Evolutionary conservation across 2,113 vertebrate genomes (phyloP).

Genomic region (Austrofundulus limnaeus): DNA sequence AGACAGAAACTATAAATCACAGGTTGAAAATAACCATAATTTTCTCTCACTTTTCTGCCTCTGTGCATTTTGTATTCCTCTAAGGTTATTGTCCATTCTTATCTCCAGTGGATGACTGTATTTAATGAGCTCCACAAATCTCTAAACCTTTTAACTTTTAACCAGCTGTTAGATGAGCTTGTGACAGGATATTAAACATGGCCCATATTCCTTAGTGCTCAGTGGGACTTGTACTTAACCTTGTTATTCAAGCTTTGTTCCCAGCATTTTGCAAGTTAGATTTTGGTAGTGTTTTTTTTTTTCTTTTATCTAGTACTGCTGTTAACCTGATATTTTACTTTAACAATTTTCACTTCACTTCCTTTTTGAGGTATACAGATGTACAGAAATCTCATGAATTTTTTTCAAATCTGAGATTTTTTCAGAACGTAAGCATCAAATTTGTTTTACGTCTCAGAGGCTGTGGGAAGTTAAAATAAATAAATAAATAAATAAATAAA

Average conservation of each 20-base stretch:
- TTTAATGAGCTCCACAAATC: neutral
- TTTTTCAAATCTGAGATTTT: too few relatives aligned
- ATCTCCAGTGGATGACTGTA: neutral
- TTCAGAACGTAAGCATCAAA: too few relatives aligned
- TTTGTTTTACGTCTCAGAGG: too few relatives aligned
- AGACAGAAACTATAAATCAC: neutral
- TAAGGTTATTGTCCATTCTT: neutral
- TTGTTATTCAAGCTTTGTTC: neutral
- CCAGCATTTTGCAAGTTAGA: neutral
- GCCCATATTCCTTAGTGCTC: neutral
- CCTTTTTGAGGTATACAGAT: too few relatives aligned
- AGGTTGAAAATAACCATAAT: neutral
- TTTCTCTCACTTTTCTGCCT: conserved; percentile 1
- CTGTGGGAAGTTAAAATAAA: too few relatives aligned
- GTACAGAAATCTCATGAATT: too few relatives aligned
- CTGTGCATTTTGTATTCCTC: neutral
- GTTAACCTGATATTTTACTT: too few relatives aligned
- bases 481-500: too few relatives aligned
- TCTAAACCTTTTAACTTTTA: conserved; percentile 2
- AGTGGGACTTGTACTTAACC: neutral
- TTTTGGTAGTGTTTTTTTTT: neutral
- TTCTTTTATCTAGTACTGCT: too few relatives aligned
- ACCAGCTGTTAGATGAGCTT: neutral
- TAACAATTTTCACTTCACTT: too few relatives aligned
- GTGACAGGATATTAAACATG: neutral